phyloP scores from a whole-genome alignment of 1,140 invertebrate genomes.

The Magallana gigas region DNA sequence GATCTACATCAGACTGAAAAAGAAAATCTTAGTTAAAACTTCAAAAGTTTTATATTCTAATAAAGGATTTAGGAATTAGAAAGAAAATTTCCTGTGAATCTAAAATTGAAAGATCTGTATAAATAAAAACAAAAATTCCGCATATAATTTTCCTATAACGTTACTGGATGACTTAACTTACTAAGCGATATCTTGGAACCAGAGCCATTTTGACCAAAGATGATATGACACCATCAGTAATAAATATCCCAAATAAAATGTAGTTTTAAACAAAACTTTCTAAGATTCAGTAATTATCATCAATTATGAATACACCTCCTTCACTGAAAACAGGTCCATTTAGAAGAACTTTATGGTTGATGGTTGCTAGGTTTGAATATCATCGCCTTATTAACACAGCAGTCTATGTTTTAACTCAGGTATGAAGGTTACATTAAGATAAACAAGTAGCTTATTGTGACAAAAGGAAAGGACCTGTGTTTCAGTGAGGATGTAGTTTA shows the following conservation, averaged over 20 bases:
- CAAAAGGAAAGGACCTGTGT: neutral
- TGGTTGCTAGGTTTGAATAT: constrained; percentile 12
- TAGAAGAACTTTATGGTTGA: neutral
- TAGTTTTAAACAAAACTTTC: no score
- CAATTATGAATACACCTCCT: neutral
- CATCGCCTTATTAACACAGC: neutral
- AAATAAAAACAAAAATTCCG: neutral
- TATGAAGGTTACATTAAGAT: constrained; percentile 6
- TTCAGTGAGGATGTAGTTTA: neutral
- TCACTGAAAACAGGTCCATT: neutral
- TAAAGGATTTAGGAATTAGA: no score
- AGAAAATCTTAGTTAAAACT: neutral
- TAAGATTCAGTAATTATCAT: neutral
- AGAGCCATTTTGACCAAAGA: constrained; percentile 25
- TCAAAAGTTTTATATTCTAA: no score
- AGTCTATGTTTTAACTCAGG: neutral
- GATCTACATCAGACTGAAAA: constrained; percentile 68
- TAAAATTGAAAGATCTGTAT: neutral
- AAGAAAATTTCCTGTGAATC: no score
- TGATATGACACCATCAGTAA: neutral
- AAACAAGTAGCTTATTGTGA: constrained; percentile 30
- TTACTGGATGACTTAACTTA: neutral
- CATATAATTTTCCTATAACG: no score
- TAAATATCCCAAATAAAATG: neutral
- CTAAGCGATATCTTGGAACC: constrained; percentile 44